A percentile compares a stretch with the other conserved stretches of the same genome.
phyloP scores from a whole-genome alignment of 2,797 vertebrate genomes.

The Sibirionetta formosa region DNA sequence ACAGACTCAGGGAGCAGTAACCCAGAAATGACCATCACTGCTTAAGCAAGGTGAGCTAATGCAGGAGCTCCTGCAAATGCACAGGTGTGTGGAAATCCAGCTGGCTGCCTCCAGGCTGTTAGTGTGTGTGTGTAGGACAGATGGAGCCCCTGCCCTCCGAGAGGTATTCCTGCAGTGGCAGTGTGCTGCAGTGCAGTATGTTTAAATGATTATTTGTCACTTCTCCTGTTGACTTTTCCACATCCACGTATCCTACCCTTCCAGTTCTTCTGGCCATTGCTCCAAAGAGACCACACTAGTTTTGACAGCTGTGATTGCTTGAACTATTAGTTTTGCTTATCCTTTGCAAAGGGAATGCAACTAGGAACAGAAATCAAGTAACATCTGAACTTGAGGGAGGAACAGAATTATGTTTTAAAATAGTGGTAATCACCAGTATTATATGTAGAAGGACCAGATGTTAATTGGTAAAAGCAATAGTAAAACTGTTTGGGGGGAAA shows the following conservation, averaged over 20 bases:
- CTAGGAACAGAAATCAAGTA: background rate
- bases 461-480: background rate
- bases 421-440: background rate
- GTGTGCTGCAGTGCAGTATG: fast-evolving
- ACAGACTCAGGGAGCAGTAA: fast-evolving
- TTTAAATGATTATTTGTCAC: background rate
- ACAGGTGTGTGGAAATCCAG: fast-evolving
- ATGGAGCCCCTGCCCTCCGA: background rate
- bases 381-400: background rate
- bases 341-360: background rate
- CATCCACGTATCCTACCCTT: background rate
- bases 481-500: background rate
- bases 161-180: fast-evolving
- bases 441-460: background rate
- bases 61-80: background rate
- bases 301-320: background rate
- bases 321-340: background rate
- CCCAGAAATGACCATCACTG: background rate
- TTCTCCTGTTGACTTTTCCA: background rate
- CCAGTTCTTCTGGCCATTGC: background rate
- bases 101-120: background rate
- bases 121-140: background rate
- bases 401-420: background rate
- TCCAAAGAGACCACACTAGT: background rate
- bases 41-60: background rate